These are phyloP conservation scores for Stenotaenia linearis DNA, from an alignment of 2,888 invertebrate genomes.

Conservation along the genomic window DNA sequence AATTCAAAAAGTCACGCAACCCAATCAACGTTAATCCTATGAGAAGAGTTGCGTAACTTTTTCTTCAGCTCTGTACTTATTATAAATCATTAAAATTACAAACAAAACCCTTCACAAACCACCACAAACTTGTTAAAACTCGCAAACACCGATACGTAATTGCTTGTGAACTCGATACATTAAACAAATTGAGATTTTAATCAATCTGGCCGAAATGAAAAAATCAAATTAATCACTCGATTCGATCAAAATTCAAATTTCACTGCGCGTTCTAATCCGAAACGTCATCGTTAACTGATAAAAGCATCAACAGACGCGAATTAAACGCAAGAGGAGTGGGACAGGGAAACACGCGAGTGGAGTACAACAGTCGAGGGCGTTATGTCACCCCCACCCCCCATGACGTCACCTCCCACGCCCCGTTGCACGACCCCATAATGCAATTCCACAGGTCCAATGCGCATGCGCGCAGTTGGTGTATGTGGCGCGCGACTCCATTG, in stretches of 20 bases:
- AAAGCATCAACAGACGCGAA: neutral
- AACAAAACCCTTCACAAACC: no score
- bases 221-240: neutral
- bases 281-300: neutral
- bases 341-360: neutral
- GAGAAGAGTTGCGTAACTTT: no score
- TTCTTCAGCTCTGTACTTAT: no score
- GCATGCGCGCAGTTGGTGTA: conserved; percentile 22
- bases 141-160: no score
- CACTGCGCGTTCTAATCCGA: neutral
- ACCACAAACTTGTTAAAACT: no score
- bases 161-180: no score
- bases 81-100: no score
- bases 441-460: conserved; percentile 26
- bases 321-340: neutral
- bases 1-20: no score
- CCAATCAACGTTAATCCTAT: no score
- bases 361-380: neutral
- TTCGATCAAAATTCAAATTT: neutral
- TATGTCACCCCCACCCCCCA: conserved; percentile 12
- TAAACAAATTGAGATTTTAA: neutral
- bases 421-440: conserved; percentile 21
- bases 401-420: conserved; percentile 26
- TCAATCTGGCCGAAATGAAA: neutral
- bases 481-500: conserved; percentile 24